Conservation (phyloP, 2,888 invertebrate species). For the Sinotaia quadrata region DNA sequence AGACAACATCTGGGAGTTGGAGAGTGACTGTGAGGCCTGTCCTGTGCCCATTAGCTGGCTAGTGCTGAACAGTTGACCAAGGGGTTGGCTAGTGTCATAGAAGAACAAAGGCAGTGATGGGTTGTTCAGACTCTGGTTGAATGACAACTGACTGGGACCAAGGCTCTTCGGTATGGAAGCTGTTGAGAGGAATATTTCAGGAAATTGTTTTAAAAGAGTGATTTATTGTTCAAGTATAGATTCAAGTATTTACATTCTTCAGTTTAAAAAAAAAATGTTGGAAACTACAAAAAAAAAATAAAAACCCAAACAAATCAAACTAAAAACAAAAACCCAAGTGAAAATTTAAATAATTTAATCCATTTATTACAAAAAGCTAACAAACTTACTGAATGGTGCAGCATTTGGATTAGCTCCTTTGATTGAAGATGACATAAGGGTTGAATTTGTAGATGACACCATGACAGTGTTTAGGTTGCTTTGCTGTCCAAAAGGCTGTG, state of each 20-base stretch:
- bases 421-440: conserved; percentile 90
- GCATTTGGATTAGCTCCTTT: conserved; percentile 73
- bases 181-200: not conserved
- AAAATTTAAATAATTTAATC: not conserved
- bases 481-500: conserved; percentile 41
- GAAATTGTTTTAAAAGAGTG: not conserved
- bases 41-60: conserved; percentile 51
- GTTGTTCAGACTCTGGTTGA: conserved; percentile 53
- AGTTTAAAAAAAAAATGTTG: not conserved
- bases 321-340: not conserved
- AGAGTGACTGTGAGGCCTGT: conserved; percentile 65
- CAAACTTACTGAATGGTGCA: conserved; percentile 29
- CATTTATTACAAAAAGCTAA: conserved; percentile 12
- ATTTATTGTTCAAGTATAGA: no score
- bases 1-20: conserved; percentile 76
- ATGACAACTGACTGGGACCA: conserved; percentile 51
- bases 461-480: conserved; percentile 89
- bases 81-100: conserved; percentile 76
- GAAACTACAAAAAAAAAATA: not conserved
- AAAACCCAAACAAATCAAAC: not conserved
- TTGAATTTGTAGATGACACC: conserved; percentile 86
- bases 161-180: conserved; percentile 49
- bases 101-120: conserved; percentile 73
- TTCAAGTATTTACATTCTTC: not conserved
- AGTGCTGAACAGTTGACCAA: conserved; percentile 67